A percentile compares a stretch with the other conserved stretches of the same genome.
phyloP scores from a whole-genome alignment of 2,797 vertebrate species.

The Cynodonichthys magdalenae region DNA sequence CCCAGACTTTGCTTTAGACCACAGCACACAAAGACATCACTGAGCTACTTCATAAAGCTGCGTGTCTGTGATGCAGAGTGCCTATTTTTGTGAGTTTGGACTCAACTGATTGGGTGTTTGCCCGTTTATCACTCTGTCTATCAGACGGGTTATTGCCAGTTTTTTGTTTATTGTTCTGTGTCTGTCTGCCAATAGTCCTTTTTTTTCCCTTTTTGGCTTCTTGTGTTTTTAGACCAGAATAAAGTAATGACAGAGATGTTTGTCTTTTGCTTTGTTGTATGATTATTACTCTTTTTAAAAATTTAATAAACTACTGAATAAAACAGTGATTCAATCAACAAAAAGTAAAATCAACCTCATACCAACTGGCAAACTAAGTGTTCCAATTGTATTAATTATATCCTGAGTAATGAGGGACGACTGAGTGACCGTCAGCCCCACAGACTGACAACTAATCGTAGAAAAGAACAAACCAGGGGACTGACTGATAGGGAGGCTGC shows the following conservation, averaged over 20 bases:
- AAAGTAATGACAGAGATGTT: conserved; percentile 21
- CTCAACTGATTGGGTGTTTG: conserved; percentile 28
- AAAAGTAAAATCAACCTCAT: background rate
- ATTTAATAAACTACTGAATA: conserved; percentile 3
- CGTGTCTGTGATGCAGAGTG: conserved; percentile 12
- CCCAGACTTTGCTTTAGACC: conserved; percentile 59
- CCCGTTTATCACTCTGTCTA: conserved; percentile 37
- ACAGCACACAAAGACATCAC: conserved; percentile 37
- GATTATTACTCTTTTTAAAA: conserved; percentile 6
- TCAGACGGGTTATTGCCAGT: conserved; percentile 34
- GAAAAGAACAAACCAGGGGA: conserved; percentile 33
- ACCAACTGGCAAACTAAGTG: background rate
- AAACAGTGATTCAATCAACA: background rate
- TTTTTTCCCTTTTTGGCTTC: conserved; percentile 15
- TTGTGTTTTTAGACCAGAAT: conserved; percentile 24
- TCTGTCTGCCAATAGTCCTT: conserved; percentile 38
- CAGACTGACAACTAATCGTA: conserved; percentile 38
- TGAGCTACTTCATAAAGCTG: conserved; percentile 38
- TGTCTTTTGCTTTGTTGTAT: conserved; percentile 16
- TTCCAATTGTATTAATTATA: background rate
- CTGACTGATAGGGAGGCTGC: conserved; percentile 41
- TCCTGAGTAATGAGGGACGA: conserved; percentile 5
- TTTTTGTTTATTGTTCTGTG: conserved; percentile 47
- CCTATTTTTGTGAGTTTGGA: conserved; percentile 27
- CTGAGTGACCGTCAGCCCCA: conserved; percentile 14